Conservation (phyloP, 2,797 vertebrate species). For the Limnodromus scolopaceus region DNA sequence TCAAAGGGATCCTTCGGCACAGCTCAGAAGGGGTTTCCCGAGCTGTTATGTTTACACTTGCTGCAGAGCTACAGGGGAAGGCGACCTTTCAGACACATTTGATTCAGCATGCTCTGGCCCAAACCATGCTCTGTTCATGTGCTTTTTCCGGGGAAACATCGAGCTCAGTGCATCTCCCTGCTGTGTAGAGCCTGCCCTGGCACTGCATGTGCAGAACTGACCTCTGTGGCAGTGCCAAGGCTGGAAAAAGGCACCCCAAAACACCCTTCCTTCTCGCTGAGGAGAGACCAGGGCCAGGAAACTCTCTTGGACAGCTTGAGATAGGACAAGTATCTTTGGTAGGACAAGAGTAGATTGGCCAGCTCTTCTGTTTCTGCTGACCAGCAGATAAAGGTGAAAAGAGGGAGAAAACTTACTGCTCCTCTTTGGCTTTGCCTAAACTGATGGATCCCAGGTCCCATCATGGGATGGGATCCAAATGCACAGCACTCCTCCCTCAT, state of each 20-base stretch:
- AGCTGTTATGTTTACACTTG: background rate
- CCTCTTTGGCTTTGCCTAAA: background rate
- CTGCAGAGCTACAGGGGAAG: conserved; percentile 1
- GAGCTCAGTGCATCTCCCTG: background rate
- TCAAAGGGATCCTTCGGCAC: conserved; percentile 31
- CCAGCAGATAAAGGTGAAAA: background rate
- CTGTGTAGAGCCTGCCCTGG: background rate
- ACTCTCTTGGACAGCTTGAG: background rate
- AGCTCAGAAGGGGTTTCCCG: conserved; percentile 14
- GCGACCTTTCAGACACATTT: conserved; percentile 36
- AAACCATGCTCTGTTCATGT: background rate
- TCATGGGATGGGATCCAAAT: background rate
- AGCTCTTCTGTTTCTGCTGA: background rate
- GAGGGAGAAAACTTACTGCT: background rate
- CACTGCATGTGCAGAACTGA: background rate
- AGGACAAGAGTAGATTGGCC: background rate
- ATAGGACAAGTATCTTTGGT: background rate
- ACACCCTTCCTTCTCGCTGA: background rate
- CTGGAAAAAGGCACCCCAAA: background rate
- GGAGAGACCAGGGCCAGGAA: background rate
- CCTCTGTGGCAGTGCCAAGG: background rate
- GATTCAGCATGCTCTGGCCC: background rate
- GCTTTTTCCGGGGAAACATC: background rate
- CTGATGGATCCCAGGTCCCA: background rate
- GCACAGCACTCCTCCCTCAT: background rate